A percentile compares a stretch with the other conserved stretches of the same genome.
phyloP scores from a whole-genome alignment of 2,113 vertebrate species.

The Mus spicilegus region DNA sequence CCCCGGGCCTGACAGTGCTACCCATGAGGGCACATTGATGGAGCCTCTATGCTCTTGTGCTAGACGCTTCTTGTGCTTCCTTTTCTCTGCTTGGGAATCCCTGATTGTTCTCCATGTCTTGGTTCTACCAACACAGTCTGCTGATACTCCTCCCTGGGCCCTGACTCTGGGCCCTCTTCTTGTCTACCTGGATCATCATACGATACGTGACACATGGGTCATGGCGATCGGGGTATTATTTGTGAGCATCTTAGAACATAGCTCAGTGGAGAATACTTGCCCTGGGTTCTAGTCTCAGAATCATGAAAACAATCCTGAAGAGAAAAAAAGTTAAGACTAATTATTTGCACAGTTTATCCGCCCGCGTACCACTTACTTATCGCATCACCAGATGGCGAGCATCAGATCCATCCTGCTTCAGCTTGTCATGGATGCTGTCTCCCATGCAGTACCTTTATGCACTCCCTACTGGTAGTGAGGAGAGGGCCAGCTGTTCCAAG shows the following conservation, averaged over 20 bases:
- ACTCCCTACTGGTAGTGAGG: background rate
- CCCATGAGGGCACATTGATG: rapidly evolving
- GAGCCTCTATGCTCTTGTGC: background rate
- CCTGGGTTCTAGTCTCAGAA: background rate
- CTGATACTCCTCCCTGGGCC: too few species aligned
- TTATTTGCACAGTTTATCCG: background rate
- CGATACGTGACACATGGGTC: rapidly evolving
- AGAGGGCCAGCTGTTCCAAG: background rate
- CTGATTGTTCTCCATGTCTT: background rate
- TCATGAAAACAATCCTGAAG: background rate
- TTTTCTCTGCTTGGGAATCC: background rate
- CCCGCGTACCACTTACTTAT: background rate
- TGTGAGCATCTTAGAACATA: background rate
- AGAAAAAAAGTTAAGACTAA: background rate
- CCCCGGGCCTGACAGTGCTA: background rate
- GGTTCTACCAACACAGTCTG: background rate
- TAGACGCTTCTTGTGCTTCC: too few species aligned
- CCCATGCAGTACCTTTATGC: background rate
- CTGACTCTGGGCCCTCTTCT: too few species aligned
- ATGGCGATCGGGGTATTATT: too few species aligned
- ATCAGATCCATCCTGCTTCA: background rate
- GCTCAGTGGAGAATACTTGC: background rate
- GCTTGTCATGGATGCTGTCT: background rate
- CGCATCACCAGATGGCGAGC: background rate
- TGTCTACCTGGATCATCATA: background rate